Evolutionary conservation across 2,888 invertebrate genomes (phyloP), one percentile per base, ranked within the genome.

Genomic region (Melitaea athalia): DNA sequence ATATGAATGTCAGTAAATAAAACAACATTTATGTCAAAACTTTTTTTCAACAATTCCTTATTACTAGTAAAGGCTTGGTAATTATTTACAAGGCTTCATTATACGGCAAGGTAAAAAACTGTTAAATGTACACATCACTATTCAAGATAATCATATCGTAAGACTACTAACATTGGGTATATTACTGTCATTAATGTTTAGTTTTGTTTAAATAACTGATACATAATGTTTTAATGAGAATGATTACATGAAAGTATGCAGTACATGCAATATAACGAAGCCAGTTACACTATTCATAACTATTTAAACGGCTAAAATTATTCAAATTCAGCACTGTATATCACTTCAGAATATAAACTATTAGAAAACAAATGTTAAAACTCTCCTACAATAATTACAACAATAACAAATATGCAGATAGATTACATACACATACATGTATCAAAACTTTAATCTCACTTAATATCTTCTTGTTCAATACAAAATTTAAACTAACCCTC

Each of bases 81-180:
- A 86, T 85, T 92, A 92, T 92, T 88, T 92, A 92, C 92, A 92
- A 87, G 91, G 91, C 90, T 89, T 90, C 81, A 89, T 88, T 87
- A 89, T 81, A 86, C 87, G 91, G 91, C 91, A 91, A 91, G 91
- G 91, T 91, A 91, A 87, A 91, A 90, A 92, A 88, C 86, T 86
- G 88, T 86, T 85, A 83, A 86, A 81, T 82, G 53, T 86, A 86
- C 77, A 82, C 82, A 83, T 82, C 82, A 78, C 87, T 84, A 86
- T 43, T 64, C 68, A 63, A 66, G 63, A 65, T 66, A 59, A 64
- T 82, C 79, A 82, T 89, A 87, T 89, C 87, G 88, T 88, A 86
- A 84, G 80, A 79, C 72, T 67, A 68, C 77, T 81, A 86, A 85
- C 87, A 86, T 85, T 87, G 85, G 81, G 85, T 89, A 81, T 83